Evolutionary conservation across 2,888 invertebrate genomes (phyloP).

Genomic region (Nudaria mundana): DNA sequence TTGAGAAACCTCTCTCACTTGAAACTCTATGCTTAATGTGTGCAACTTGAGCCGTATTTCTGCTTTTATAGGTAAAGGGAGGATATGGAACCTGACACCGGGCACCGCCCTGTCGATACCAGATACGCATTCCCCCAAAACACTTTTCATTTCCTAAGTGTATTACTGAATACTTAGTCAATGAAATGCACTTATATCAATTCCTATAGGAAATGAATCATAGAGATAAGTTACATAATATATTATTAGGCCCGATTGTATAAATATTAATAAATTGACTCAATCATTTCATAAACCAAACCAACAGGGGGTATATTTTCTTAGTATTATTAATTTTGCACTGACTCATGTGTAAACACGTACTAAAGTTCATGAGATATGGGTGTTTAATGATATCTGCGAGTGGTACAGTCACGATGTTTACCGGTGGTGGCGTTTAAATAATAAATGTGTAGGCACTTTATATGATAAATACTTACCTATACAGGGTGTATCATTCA

Average conservation of each 20-base stretch:
- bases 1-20: background rate
- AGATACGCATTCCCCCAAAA: conserved; percentile 49
- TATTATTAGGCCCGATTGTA: too few species aligned
- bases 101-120: conserved; percentile 55
- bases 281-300: too few species aligned
- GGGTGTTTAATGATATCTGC: conserved; percentile 2
- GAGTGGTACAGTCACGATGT: background rate
- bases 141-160: conserved; percentile 75
- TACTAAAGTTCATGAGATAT: conserved; percentile 35
- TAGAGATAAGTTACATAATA: conserved; percentile 20
- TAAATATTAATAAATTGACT: too few species aligned
- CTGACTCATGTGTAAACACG: conserved; percentile 8
- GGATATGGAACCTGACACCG: conserved; percentile 64
- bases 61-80: conserved; percentile 73
- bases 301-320: too few species aligned
- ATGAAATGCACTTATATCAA: conserved; percentile 55
- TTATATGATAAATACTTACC: too few species aligned
- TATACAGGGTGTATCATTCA: too few species aligned
- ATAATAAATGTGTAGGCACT: too few species aligned
- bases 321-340: too few species aligned
- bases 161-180: conserved; percentile 37
- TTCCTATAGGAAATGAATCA: conserved; percentile 26
- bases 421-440: background rate
- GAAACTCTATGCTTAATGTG: conserved; percentile 38
- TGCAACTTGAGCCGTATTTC: conserved; percentile 58